phyloP scores from a whole-genome alignment of 2,797 vertebrate genomes.

The Hephaestus fuliginosus region DNA sequence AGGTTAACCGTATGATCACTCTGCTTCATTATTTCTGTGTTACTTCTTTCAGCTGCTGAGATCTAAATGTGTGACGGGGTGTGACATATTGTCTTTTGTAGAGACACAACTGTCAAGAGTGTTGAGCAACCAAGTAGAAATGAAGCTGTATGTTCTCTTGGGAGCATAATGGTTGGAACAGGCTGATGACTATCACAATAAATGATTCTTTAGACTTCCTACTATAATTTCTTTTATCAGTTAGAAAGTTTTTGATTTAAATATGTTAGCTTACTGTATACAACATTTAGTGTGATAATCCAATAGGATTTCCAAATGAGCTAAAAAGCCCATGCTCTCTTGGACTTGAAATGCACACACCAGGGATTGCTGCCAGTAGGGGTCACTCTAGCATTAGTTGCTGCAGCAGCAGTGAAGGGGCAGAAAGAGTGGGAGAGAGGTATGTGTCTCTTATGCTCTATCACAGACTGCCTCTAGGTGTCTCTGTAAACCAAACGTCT shows the following conservation, averaged over 20 bases:
- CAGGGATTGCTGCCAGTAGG: not conserved
- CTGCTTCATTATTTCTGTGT: conserved; percentile 1
- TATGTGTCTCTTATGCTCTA: not conserved
- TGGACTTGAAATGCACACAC: not conserved
- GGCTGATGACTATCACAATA: no score
- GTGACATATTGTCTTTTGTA: not conserved
- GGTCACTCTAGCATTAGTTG: no score
- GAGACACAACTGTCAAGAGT: not conserved
- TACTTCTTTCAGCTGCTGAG: not conserved
- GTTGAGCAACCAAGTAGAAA: conserved; percentile 6
- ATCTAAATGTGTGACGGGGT: not conserved
- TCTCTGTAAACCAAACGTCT: conserved; percentile 20
- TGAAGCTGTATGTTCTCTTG: not conserved
- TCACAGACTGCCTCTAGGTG: conserved; percentile 13
- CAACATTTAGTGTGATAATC: not conserved
- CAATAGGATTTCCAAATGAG: not conserved
- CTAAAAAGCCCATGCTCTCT: not conserved
- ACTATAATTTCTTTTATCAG: not conserved
- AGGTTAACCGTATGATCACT: conserved; percentile 10
- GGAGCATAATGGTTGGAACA: not conserved
- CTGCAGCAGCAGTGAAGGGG: not conserved
- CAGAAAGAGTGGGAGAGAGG: not conserved
- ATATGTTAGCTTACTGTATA: not conserved
- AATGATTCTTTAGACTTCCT: not conserved
- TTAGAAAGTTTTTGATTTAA: not conserved